Evolutionary conservation across 1,140 invertebrate genomes (phyloP).

Genomic region (Octopus bimaculoides): DNA sequence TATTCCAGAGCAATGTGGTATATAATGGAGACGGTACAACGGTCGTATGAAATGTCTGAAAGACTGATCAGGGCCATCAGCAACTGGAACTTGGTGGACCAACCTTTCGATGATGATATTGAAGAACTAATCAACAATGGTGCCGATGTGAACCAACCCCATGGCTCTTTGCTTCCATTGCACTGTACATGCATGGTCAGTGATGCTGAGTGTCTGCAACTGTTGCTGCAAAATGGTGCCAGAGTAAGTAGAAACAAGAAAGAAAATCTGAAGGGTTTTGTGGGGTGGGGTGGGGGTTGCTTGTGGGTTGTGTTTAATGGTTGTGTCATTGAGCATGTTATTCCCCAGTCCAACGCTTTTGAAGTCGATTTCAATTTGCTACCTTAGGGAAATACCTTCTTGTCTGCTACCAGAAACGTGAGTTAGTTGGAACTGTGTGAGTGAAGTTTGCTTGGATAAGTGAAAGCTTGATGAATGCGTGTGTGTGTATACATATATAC

Average conservation of each 20-base stretch:
- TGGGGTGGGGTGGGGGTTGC: no score
- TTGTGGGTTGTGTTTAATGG: no score
- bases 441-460: no score
- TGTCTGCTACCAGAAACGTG: no score
- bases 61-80: slow-evolving; percentile 51
- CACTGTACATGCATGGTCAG: slow-evolving; percentile 57
- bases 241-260: slow-evolving; percentile 29
- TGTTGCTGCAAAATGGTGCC: slow-evolving; percentile 50
- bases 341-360: no score
- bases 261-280: no score
- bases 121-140: slow-evolving; percentile 50
- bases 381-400: no score
- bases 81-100: slow-evolving; percentile 37
- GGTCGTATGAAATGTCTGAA: slow-evolving; percentile 50
- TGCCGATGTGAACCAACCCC: slow-evolving; percentile 52
- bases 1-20: slow-evolving; percentile 49
- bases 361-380: no score
- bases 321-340: no score
- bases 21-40: slow-evolving; percentile 52
- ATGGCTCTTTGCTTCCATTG: slow-evolving; percentile 53
- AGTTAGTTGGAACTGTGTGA: no score
- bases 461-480: no score
- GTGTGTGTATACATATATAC: no score
- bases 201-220: slow-evolving; percentile 37
- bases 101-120: slow-evolving; percentile 32